Base-by-base conservation (phyloP, 2,888 invertebrate species). In the Anticlea derivata region DNA sequence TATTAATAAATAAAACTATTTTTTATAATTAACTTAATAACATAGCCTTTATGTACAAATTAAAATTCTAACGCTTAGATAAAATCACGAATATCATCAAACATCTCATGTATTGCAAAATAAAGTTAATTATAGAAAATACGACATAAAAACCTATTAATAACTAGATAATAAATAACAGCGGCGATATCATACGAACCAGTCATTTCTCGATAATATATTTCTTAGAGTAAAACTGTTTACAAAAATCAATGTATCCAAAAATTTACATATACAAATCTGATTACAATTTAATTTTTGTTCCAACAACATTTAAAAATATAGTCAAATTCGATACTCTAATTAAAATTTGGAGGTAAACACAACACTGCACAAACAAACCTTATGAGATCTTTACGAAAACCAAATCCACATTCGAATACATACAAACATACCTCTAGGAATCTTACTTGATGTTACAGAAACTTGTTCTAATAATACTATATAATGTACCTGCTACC, bases 351-450 rank as follows among this genome's bases (percentile, higher is more conserved):
- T 89, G 73, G 87, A 83, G 82, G 85, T 86, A 83, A 90, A 88
- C 84, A 89, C 86, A 90, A 90, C 89, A 88, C 90, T 90, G 86
- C 89, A 89, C 89, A 90, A 90, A 90, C 88, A 87, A 89, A 85
- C 83, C 83, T 66, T 88, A 89, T 90, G 90, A 90, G 90, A 90
- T 90, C 90, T 89, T 89, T 80, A 87, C 86, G 90, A 90, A 90
- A 90, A 90, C 90, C 89, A 88, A 90, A 87, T 83, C 80, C 82
- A 81, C 85, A 73, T 75, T 74, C 80, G 70, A 80, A 77, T 82
- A 86, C 83, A 70, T 81, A 86, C 84, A 83, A 77, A 68, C 80
- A 80, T 83, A 86, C 82, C 77, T 72, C 78, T 84, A 48, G 44
- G 38, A 79, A 76, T 75, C 78, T 78, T 76, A 80, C 68, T 73